Evolutionary conservation across 2,797 vertebrate genomes (phyloP), one percentile per base, ranked within the genome.

Genomic region (Tolypeutes matacus): DNA sequence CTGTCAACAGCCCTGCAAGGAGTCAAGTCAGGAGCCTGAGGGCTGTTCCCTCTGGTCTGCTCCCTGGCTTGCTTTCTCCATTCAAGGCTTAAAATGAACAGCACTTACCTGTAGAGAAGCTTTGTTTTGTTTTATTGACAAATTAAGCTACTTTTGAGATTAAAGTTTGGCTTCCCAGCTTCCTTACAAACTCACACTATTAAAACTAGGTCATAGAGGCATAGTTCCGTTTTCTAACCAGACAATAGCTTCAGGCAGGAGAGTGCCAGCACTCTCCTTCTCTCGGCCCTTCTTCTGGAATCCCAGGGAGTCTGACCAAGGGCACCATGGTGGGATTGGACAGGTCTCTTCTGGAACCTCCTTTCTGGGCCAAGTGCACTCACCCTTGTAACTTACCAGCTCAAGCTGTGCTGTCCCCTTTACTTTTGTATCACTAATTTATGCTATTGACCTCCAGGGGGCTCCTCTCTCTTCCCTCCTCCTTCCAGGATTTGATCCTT

Each of bases 101-200:
- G 75, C 25, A 46, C 21, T 80, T 76, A 31, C 76, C 77, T 81
- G 53, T 5, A 23, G 15, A 93, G 39, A 89, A 69, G 9, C 29
- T 27, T 18, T 36, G n/a, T 70, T n/a, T 11, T 25, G 18, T 25
- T 64, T 46, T 31, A 13, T 53, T 7, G 4, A 94, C 56, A 95
- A 96, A 93, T 96, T 95, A 96, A 97, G 76, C 92, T 95, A 69
- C 87, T 96, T 96, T 93, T 72, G 93, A 94, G 91, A 97, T 96
- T 95, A 94, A 94, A 91, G 77, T 92, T 90, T 90, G 84, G 36
- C 80, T 88, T 46, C 85, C 82, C 39, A 62, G 78, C 90, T 92
- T 88, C 78, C 76, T 91, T 72, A 31, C 76, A 88, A 88, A 91
- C 27, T 65, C 29, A 2, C 69, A 83, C 53, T 31, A 53, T 92